Percentiles rank a stretch among this genome's conserved stretches.
These are phyloP conservation scores for Anas flavirostris DNA, from an alignment of 2,797 vertebrate species.

Conservation along the genomic window DNA sequence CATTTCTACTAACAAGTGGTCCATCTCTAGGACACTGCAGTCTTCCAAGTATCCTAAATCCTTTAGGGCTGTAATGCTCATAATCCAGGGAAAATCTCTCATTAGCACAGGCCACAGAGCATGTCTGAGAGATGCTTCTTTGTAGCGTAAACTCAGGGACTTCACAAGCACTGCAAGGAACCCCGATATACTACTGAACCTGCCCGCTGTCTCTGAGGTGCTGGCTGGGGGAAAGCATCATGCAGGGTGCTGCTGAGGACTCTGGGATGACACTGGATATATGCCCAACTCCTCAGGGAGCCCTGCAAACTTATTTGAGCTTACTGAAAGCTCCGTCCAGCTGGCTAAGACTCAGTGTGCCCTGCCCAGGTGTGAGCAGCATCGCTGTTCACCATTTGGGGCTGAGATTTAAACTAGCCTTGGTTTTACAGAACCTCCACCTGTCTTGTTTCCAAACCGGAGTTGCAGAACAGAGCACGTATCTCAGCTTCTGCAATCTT, in stretches of 20 bases:
- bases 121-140: neutral
- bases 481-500: neutral
- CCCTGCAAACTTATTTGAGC: neutral
- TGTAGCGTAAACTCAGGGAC: slow-evolving; percentile 43
- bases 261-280: neutral
- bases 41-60: neutral
- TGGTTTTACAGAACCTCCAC: neutral
- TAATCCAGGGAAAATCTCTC: neutral
- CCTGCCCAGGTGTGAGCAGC: neutral
- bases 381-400: neutral
- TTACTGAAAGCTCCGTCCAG: neutral
- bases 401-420: neutral
- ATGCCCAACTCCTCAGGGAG: neutral
- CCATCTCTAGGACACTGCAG: neutral
- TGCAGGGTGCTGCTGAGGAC: neutral
- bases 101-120: neutral
- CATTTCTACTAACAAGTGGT: neutral
- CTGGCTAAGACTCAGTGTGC: neutral
- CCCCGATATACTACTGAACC: neutral
- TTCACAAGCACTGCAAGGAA: neutral
- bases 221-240: neutral
- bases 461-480: neutral
- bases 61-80: neutral
- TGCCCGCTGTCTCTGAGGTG: neutral
- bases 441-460: neutral